These are phyloP conservation scores for Iselma pallidipennis DNA, from an alignment of 2,888 invertebrate genomes.

Conservation along the genomic window DNA sequence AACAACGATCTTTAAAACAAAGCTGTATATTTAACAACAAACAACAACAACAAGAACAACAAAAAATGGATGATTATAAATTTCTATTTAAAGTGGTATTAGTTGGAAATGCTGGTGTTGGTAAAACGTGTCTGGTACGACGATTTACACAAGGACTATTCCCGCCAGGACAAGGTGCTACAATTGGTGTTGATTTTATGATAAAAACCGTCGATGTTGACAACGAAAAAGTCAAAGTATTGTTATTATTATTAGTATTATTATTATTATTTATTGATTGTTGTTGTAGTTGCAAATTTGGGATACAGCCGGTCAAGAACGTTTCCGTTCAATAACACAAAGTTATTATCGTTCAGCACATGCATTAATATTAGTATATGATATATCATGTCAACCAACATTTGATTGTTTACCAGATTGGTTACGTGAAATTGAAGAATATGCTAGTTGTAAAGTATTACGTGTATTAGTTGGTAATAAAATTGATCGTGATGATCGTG, in stretches of 20 bases:
- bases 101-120: slow-evolving; percentile 97
- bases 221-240: slow-evolving; percentile 91
- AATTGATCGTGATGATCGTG: slow-evolving; percentile 94
- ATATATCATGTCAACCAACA: slow-evolving; percentile 96
- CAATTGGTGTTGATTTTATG: slow-evolving; percentile 99
- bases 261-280: not conserved
- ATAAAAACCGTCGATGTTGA: slow-evolving; percentile 98
- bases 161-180: slow-evolving; percentile 97
- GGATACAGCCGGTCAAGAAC: slow-evolving; percentile 98
- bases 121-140: slow-evolving; percentile 95
- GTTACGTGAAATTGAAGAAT: slow-evolving; percentile 96
- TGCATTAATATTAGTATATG: slow-evolving; percentile 94
- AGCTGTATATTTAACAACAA: slow-evolving; percentile 5
- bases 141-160: slow-evolving; percentile 97
- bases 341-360: slow-evolving; percentile 98
- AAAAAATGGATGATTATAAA: slow-evolving; percentile 94
- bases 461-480: slow-evolving; percentile 98
- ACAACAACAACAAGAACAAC: slow-evolving; percentile 64
- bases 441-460: slow-evolving; percentile 92
- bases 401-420: slow-evolving; percentile 97
- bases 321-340: slow-evolving; percentile 96
- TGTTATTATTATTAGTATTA: not conserved
- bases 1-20: too few species aligned
- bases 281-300: slow-evolving; percentile 89
- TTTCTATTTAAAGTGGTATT: slow-evolving; percentile 98